Conservation (phyloP, 2,888 invertebrate genomes). For the Cheilosia vernalis region DNA sequence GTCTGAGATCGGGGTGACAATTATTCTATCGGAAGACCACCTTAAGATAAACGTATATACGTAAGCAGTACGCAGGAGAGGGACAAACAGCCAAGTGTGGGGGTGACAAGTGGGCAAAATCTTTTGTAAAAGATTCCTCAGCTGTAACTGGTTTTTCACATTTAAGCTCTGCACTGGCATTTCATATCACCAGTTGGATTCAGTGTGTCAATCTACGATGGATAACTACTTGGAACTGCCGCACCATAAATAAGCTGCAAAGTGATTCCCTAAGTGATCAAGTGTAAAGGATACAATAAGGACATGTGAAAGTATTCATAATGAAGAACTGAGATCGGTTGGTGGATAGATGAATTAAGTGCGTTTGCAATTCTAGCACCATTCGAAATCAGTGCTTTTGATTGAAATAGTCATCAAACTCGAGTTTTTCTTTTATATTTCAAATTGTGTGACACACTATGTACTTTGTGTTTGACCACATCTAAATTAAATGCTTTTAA, state of each 20-base stretch:
- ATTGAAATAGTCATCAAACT: constrained; percentile 76
- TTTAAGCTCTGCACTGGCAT: constrained; percentile 78
- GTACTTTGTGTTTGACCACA: neutral
- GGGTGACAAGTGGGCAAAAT: constrained; percentile 64
- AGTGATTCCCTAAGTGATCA: constrained; percentile 45
- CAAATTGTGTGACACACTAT: neutral
- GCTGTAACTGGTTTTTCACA: constrained; percentile 82
- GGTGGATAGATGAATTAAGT: constrained; percentile 80
- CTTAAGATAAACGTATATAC: neutral
- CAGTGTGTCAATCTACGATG: constrained; percentile 70
- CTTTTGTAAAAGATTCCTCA: constrained; percentile 82
- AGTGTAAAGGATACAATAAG: constrained; percentile 55
- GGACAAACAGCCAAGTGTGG: constrained; percentile 23
- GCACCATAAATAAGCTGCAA: neutral
- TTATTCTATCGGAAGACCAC: constrained; percentile 21
- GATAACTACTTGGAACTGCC: constrained; percentile 46
- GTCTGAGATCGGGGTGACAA: constrained; percentile 67
- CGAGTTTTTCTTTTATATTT: neutral
- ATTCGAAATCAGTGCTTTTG: constrained; percentile 83
- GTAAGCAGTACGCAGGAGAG: neutral
- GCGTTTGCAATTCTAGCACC: constrained; percentile 80
- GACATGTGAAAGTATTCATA: constrained; percentile 75
- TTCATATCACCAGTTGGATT: constrained; percentile 66
- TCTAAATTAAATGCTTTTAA: neutral
- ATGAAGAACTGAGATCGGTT: constrained; percentile 82